Percentiles rank a stretch among this genome's conserved stretches.
These are phyloP conservation scores for Synanthedon andrenaeformis DNA, from an alignment of 2,888 invertebrate genomes.

Conservation along the genomic window DNA sequence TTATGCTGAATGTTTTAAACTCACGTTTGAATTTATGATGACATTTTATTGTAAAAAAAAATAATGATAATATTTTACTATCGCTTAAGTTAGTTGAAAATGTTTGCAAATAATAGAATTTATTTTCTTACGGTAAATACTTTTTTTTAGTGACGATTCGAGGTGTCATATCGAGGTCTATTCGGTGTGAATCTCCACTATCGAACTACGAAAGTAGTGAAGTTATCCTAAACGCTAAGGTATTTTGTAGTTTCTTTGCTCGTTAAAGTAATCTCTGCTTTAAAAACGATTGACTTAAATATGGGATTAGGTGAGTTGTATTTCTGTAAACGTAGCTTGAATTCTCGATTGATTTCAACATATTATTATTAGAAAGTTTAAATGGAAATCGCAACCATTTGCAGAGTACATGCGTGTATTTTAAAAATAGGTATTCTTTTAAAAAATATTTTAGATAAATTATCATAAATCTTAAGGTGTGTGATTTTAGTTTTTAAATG, in stretches of 20 bases:
- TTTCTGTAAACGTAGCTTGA: slow-evolving; percentile 5
- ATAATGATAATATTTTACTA: slow-evolving; percentile 48
- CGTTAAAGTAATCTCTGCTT: slow-evolving; percentile 12
- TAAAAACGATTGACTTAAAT: too few relatives aligned
- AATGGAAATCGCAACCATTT: slow-evolving; percentile 5
- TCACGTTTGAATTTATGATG: slow-evolving; percentile 69
- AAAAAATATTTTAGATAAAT: not conserved
- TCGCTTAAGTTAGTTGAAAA: slow-evolving; percentile 64
- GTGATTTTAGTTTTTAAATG: slow-evolving; percentile 54
- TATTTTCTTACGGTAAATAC: slow-evolving; percentile 53
- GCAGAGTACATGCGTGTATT: not conserved
- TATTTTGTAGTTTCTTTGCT: slow-evolving; percentile 26
- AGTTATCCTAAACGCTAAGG: not conserved
- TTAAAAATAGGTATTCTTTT: not conserved
- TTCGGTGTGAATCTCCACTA: slow-evolving; percentile 47
- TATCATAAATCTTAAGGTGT: slow-evolving; percentile 47
- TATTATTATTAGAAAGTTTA: slow-evolving; percentile 1
- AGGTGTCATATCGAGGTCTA: slow-evolving; percentile 46
- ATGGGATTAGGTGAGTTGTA: slow-evolving; percentile 8
- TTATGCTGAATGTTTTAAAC: slow-evolving; percentile 64
- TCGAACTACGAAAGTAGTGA: slow-evolving; percentile 4
- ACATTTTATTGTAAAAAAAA: slow-evolving; percentile 65
- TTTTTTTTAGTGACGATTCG: slow-evolving; percentile 43
- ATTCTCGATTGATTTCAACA: slow-evolving; percentile 10
- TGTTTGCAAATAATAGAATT: slow-evolving; percentile 65